A percentile compares a stretch with the other conserved stretches of the same genome.
These are phyloP conservation scores for Antennarius maculatus DNA, from an alignment of 2,797 vertebrate species.

Conservation along the genomic window DNA sequence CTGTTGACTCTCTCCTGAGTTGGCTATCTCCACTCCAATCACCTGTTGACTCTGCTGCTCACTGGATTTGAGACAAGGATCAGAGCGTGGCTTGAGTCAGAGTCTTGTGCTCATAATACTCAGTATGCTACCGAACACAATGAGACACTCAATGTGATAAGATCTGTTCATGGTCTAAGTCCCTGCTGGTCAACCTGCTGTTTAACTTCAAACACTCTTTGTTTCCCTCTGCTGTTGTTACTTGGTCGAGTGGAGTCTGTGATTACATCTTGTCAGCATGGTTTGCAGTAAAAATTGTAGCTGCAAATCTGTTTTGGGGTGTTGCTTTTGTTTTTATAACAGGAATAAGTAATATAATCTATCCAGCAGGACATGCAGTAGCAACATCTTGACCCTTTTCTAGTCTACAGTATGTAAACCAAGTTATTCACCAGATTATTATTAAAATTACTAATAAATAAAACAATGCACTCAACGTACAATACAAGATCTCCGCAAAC, in stretches of 20 bases:
- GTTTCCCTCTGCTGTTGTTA: conserved; percentile 27
- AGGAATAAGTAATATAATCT: conserved; percentile 58
- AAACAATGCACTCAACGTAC: not conserved
- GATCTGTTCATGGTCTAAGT: conserved; percentile 30
- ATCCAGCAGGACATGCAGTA: conserved; percentile 34
- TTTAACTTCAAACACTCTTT: conserved; percentile 39
- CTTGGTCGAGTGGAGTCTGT: conserved; percentile 28
- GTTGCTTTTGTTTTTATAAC: conserved; percentile 51
- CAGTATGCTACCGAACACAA: conserved; percentile 53
- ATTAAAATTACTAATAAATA: no score
- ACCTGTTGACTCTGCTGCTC: conserved; percentile 72
- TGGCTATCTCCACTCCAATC: conserved; percentile 62
- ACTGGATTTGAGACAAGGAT: conserved; percentile 77
- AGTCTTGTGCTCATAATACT: conserved; percentile 73
- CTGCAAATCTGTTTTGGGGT: conserved; percentile 24
- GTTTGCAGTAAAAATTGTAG: conserved; percentile 21
- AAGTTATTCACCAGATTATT: not conserved
- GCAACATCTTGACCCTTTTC: conserved; percentile 39
- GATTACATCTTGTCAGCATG: conserved; percentile 45
- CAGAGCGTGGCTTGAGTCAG: conserved; percentile 64
- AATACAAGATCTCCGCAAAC: not conserved
- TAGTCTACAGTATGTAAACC: not conserved
- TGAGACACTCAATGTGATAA: conserved; percentile 55
- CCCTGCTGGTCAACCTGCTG: conserved; percentile 55
- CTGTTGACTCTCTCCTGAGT: conserved; percentile 66